Base-by-base conservation (phyloP, 1,140 invertebrate species). In the Panagrolaimus sp. region DNA sequence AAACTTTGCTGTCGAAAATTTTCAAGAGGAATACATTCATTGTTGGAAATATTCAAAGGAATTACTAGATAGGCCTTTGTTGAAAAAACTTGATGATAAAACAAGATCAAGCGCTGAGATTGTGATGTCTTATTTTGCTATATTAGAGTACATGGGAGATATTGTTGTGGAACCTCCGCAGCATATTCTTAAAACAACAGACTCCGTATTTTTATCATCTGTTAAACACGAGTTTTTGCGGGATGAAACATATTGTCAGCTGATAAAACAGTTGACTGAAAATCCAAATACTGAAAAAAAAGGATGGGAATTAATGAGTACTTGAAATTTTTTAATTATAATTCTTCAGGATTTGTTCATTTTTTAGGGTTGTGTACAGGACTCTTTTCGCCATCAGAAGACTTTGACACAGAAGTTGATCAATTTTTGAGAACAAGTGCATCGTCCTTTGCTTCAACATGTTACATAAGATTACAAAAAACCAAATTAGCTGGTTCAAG, bases 231-330 rank as follows among this genome's bases (percentile, higher is more conserved):
- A 98, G 86, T 93, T 97, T 73, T 85, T 99, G 31, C 86, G 93
- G 43, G 96, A 98, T 84, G 96, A 99, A 86, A 91, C 96, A 69
- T 99, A 96, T 83, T 99, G 96, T 83, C 96, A 98, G 87, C 86
- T 98, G 48, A 96, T 98, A 91, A 97, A 96, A 84, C 96, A 99
- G 81, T 84, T 99, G 43, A 98, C 96, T 0, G 93, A 97, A 73
- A 99, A 99, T 84, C 87, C 91, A 69, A 88, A 87, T 70, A 96
- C 93, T 74, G 93, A 97, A 85, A 92, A 98, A 84, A 86, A 92
- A 68, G 94, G 94, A 0, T 98, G 94, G 95, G 94, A 98, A 83
- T 82, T 98, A 20, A 94, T 98, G 92, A 98, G n/a, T n/a, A n/a
- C n/a, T n/a, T n/a, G n/a, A n/a, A n/a, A n/a, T n/a, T n/a, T n/a